Percentiles rank a stretch among this genome's conserved stretches.
phyloP scores from a whole-genome alignment of 1,140 invertebrate genomes.

The Drosophila varians region DNA sequence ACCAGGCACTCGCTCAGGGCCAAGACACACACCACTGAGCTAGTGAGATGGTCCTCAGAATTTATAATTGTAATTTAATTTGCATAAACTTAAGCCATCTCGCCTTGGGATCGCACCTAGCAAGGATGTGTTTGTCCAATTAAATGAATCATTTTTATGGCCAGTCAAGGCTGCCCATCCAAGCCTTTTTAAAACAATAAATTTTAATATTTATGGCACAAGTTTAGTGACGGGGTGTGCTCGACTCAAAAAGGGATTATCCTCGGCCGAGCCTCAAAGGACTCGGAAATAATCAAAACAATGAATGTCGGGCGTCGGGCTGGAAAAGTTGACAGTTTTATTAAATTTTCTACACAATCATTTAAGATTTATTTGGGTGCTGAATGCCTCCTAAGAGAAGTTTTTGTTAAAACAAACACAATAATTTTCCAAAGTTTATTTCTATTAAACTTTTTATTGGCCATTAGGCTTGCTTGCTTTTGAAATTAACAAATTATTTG shows the following conservation, averaged over 20 bases:
- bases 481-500: not conserved
- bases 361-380: conserved; percentile 18
- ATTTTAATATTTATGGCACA: conserved; percentile 72
- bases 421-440: not conserved
- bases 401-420: not conserved
- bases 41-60: conserved; percentile 46
- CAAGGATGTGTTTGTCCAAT: conserved; percentile 56
- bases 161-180: conserved; percentile 13
- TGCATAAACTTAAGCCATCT: conserved; percentile 62
- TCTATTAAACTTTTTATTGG: conserved; percentile 10
- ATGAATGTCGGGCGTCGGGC: conserved; percentile 11
- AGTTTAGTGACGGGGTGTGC: conserved; percentile 39
- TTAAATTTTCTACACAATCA: conserved; percentile 60
- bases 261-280: conserved; percentile 4
- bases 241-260: conserved; percentile 42
- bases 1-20: conserved; percentile 26
- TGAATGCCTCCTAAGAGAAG: not conserved
- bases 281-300: conserved; percentile 39
- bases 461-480: not conserved
- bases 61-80: conserved; percentile 79
- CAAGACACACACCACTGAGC: conserved; percentile 5
- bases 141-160: conserved; percentile 68
- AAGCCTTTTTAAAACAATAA: conserved; percentile 52
- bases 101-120: conserved; percentile 9
- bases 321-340: conserved; percentile 61